Evolutionary conservation across 2,888 invertebrate species (phyloP).

Genomic region (Aleiodes alternator): DNA sequence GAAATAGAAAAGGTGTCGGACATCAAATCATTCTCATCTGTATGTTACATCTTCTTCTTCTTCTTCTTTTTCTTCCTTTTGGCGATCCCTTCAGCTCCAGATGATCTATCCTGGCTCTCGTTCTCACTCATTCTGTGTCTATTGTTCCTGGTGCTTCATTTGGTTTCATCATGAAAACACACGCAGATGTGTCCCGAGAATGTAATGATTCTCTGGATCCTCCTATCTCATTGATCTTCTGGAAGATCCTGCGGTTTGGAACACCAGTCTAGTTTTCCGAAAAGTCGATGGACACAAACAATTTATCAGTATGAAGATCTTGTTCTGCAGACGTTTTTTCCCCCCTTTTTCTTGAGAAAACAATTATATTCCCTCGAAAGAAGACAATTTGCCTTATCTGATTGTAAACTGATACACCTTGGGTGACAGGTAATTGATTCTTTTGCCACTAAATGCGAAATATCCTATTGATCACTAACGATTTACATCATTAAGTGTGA

Average conservation of each 20-base stretch:
- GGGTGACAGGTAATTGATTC: too few relatives aligned
- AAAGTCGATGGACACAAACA: constrained; percentile 14
- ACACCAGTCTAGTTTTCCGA: constrained; percentile 36
- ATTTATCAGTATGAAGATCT: constrained; percentile 6
- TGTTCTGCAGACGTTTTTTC: neutral
- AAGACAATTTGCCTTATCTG: too few relatives aligned
- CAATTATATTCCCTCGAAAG: too few relatives aligned
- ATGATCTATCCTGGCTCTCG: constrained; percentile 29
- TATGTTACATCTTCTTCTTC: constrained; percentile 18
- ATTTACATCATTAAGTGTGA: too few relatives aligned
- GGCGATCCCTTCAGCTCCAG: constrained; percentile 15
- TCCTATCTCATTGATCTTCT: constrained; percentile 57
- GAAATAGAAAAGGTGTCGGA: constrained; percentile 55
- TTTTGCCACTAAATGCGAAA: too few relatives aligned
- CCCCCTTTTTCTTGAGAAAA: too few relatives aligned
- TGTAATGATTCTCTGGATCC: constrained; percentile 23
- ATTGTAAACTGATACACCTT: too few relatives aligned
- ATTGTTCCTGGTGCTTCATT: constrained; percentile 21
- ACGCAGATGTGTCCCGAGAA: constrained; percentile 18
- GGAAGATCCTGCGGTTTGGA: constrained; percentile 30
- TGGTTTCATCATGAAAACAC: constrained; percentile 2
- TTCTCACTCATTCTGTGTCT: constrained; percentile 34
- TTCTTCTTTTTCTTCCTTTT: constrained; percentile 32
- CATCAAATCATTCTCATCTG: constrained; percentile 51
- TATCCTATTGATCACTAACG: too few relatives aligned